Base-by-base conservation (phyloP, 1,140 invertebrate genomes). In the Oncopodura yosiiana region DNA sequence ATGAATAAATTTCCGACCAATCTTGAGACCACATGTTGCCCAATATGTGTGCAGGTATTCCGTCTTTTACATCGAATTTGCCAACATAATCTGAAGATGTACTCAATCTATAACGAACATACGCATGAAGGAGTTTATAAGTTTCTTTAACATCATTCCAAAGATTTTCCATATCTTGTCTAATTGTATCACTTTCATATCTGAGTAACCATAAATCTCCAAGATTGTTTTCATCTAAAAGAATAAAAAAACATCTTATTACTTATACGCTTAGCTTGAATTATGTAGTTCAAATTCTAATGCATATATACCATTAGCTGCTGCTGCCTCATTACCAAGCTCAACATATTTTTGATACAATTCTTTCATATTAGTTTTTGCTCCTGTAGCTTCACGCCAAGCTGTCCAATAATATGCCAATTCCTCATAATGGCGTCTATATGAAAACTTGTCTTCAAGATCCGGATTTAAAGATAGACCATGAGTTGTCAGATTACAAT, bases 51-150 rank as follows among this genome's bases (percentile, higher is more conserved):
- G n/a, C n/a, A n/a, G n/a, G n/a, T n/a, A n/a, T n/a, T n/a, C 79
- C 77, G 61, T 82, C 72, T 18, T 12, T n/a, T n/a, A n/a, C n/a
- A n/a, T n/a, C n/a, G 89, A 87, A 0, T 89, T 87, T 29, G 85
- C 80, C 1, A 78, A 69, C 52, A 78, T 83, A 21, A 90, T 82
- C 41, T 60, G 32, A n/a, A 26, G 52, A 43, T 89, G 89, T 39
- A 81, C 83, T 76, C 16, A 96, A 73, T 67, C 85, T 84, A 53
- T 81, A 78, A 23, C 91, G 76, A 0, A 94, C 82, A 69, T 94
- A 96, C 3, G 89, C 82, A 64, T 95, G 92, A 1, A 96, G 70
- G 50, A 87, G 77, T 56, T 89, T 81, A 66, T 95, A 95, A 0
- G 95, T 41, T 16, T 11, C 18, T 6, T 41, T 6, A 41, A 41